A percentile compares a stretch with the other conserved stretches of the same genome.
These are phyloP conservation scores for Chrysodeixis includens DNA, from an alignment of 2,888 invertebrate species.

Conservation along the genomic window DNA sequence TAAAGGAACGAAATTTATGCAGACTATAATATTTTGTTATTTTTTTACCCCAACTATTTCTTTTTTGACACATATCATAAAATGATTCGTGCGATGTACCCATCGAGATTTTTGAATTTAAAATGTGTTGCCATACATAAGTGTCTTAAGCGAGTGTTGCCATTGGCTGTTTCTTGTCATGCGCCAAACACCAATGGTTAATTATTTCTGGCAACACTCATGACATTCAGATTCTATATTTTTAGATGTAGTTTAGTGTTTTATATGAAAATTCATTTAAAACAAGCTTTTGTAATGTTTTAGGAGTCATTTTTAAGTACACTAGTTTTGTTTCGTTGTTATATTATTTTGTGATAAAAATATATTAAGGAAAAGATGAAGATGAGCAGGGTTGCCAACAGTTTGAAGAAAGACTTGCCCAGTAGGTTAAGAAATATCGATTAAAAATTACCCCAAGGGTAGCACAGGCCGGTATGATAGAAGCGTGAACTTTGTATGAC, in stretches of 20 bases:
- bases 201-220: too few relatives aligned
- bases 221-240: not conserved
- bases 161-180: too few relatives aligned
- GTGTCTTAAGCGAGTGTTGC: too few relatives aligned
- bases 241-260: constrained; percentile 1
- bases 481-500: too few relatives aligned
- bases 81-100: not conserved
- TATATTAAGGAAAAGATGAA: too few relatives aligned
- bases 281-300: not conserved
- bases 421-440: too few relatives aligned
- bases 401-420: too few relatives aligned
- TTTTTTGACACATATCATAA: not conserved
- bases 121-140: too few relatives aligned
- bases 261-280: not conserved
- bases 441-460: too few relatives aligned
- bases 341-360: not conserved
- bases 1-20: constrained; percentile 26
- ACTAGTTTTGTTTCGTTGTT: not conserved
- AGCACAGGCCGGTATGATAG: too few relatives aligned
- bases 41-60: not conserved
- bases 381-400: not conserved
- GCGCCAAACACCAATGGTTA: too few relatives aligned
- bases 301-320: not conserved
- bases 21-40: not conserved
- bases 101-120: too few relatives aligned